Conservation (phyloP, 2,113 vertebrate species). For the Sylvia atricapilla region DNA sequence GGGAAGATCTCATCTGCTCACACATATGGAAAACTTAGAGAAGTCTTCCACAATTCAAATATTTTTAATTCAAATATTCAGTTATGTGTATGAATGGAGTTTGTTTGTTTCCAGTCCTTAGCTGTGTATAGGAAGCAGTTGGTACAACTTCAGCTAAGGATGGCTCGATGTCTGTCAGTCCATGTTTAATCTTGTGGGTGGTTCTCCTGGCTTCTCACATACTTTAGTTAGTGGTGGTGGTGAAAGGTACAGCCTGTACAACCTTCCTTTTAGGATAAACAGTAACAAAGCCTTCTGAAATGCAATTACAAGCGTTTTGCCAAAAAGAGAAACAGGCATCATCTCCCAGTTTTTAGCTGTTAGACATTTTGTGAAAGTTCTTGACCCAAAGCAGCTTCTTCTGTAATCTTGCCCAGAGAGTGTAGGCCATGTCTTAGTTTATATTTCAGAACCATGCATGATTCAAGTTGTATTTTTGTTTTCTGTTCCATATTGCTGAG, state of each 20-base stretch:
- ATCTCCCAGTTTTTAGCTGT: background rate
- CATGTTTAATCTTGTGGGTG: background rate
- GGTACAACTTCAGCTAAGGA: background rate
- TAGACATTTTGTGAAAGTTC: too few species aligned
- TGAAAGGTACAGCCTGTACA: background rate
- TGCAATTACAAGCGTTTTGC: background rate
- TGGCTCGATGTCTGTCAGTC: background rate
- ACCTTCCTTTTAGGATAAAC: background rate
- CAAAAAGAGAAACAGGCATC: background rate
- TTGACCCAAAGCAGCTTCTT: background rate
- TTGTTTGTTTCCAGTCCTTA: background rate
- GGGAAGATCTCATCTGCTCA: background rate
- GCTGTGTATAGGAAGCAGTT: background rate
- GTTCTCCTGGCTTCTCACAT: background rate
- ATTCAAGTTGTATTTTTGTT: background rate
- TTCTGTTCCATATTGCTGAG: background rate
- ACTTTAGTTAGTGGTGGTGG: background rate
- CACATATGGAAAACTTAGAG: background rate
- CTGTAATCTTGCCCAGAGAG: background rate
- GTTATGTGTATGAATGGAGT: background rate
- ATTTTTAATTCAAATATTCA: background rate
- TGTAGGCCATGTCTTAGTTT: background rate
- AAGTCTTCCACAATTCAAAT: background rate
- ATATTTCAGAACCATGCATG: background rate
- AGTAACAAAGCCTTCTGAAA: background rate